These are phyloP conservation scores for Pogoniulus pusillus DNA, from an alignment of 2,797 vertebrate species.

Conservation along the genomic window DNA sequence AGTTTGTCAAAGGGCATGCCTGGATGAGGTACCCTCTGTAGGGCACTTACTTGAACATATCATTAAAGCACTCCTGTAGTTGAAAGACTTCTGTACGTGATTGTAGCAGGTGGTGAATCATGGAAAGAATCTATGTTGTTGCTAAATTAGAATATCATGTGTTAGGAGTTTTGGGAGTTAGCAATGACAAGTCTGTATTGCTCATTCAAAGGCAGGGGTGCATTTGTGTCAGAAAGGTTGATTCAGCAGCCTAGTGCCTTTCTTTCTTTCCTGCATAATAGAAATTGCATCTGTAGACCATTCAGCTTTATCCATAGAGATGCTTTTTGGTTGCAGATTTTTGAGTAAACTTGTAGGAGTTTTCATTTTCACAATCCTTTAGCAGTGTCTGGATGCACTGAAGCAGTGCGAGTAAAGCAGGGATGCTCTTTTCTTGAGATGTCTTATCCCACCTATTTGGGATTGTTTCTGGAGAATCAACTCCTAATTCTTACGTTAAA, in stretches of 20 bases:
- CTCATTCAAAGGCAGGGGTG: not conserved
- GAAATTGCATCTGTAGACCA: not conserved
- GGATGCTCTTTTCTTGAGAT: not conserved
- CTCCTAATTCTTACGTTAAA: not conserved
- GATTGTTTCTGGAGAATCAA: not conserved
- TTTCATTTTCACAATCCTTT: conserved; percentile 9
- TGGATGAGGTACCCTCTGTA: not conserved
- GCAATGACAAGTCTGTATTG: not conserved
- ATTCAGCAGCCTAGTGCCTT: not conserved
- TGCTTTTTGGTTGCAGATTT: not conserved
- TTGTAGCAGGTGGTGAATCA: conserved; percentile 16
- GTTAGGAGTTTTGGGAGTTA: conserved; percentile 25
- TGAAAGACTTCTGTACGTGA: conserved; percentile 37
- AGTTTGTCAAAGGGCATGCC: not conserved
- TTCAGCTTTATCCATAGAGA: conserved; percentile 3
- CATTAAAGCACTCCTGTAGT: not conserved
- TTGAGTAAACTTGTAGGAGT: not conserved
- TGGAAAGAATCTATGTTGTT: not conserved
- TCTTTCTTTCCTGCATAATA: not conserved
- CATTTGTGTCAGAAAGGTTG: not conserved
- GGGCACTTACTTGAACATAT: not conserved
- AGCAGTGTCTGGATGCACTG: not conserved
- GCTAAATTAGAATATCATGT: not conserved
- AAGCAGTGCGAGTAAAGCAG: not conserved
- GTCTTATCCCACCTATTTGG: not conserved